Percentiles rank a stretch among this genome's conserved stretches.
Conservation (phyloP, 2,888 invertebrate species). For the Calliopum simillimum region DNA sequence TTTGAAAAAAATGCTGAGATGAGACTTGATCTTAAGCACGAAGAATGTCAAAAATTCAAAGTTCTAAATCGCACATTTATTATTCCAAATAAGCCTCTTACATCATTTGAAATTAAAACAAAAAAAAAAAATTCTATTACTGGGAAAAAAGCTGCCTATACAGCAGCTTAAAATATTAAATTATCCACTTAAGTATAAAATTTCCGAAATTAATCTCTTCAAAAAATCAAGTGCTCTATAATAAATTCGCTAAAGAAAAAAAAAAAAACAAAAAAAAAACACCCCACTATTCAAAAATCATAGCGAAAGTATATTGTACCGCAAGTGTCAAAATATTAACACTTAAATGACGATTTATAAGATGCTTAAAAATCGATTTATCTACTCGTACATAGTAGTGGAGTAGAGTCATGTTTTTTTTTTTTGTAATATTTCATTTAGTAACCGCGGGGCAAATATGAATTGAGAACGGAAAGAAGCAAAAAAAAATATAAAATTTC, state of each 20-base stretch:
- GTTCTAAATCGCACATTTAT: no score
- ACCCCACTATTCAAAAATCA: neutral
- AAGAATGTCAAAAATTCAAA: no score
- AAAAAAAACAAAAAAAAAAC: neutral
- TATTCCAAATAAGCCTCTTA: neutral
- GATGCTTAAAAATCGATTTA: constrained; percentile 29
- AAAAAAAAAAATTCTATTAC: neutral
- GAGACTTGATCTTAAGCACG: no score
- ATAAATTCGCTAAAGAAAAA: neutral
- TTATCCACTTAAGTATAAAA: constrained; percentile 10
- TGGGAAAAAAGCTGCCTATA: neutral
- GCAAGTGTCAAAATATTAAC: constrained; percentile 36
- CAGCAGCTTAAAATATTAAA: neutral
- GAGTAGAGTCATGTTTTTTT: neutral
- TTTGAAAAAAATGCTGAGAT: no score
- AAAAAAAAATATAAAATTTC: neutral
- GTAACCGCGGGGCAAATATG: constrained; percentile 1
- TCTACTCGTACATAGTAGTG: neutral
- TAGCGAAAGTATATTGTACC: neutral
- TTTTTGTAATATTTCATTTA: neutral
- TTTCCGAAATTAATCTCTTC: neutral
- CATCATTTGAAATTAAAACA: neutral
- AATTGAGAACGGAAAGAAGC: neutral
- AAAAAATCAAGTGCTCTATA: constrained; percentile 13
- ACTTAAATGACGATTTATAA: constrained; percentile 29